Percentiles rank a stretch among this genome's conserved stretches.
phyloP scores from a whole-genome alignment of 2,888 invertebrate species.

The Stramonita haemastoma region DNA sequence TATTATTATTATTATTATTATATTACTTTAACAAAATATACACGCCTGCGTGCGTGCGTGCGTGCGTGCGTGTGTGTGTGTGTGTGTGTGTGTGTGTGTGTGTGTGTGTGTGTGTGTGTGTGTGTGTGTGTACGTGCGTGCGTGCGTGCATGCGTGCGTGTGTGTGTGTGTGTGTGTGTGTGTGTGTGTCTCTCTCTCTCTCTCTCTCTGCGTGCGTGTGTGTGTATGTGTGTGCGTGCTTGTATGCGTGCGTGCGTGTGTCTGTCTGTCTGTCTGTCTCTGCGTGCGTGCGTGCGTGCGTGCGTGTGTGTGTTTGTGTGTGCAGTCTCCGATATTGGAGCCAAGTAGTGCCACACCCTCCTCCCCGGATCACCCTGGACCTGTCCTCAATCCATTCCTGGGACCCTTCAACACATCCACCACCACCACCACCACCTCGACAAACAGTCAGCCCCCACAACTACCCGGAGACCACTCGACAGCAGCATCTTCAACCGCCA shows the following conservation, averaged over 20 bases:
- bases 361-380: slow-evolving; percentile 16
- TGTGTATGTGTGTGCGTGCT: background rate
- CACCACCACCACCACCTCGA: background rate
- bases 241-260: background rate
- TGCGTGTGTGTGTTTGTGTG: background rate
- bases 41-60: too few relatives aligned
- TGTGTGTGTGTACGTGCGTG: background rate
- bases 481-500: background rate
- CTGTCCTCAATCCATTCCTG: background rate
- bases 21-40: too few relatives aligned
- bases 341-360: background rate
- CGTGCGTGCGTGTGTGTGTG: background rate
- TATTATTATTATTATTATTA: too few relatives aligned
- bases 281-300: background rate
- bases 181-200: background rate
- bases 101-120: background rate
- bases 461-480: too few relatives aligned
- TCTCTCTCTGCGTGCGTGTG: background rate
- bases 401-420: background rate
- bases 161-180: background rate
- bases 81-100: background rate
- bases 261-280: background rate
- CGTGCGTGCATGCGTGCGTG: background rate
- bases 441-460: background rate
- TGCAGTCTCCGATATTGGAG: background rate